These are phyloP conservation scores for Epizoanthus illoricatus DNA, from an alignment of 92 coral and sea anemone species.

Conservation along the genomic window DNA sequence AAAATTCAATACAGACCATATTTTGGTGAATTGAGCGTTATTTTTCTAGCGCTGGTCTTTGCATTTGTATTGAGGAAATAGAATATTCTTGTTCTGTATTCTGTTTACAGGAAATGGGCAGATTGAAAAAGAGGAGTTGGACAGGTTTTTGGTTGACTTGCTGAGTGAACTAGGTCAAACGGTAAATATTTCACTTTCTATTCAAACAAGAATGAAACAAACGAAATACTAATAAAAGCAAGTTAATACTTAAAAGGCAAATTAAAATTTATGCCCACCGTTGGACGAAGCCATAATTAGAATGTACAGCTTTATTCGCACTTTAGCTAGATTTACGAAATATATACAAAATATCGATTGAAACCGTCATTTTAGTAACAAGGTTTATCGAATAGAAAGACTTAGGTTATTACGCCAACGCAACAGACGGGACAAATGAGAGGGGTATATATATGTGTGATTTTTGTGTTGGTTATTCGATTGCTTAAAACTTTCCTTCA, in stretches of 20 bases:
- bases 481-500: too few relatives aligned
- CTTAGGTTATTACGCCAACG: too few relatives aligned
- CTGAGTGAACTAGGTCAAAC: conserved; percentile 23
- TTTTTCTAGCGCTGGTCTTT: background rate
- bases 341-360: too few relatives aligned
- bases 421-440: too few relatives aligned
- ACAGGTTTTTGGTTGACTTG: conserved; percentile 28
- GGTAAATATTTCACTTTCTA: background rate
- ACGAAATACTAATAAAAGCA: background rate
- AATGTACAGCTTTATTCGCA: background rate
- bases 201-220: background rate
- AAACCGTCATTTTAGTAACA: too few relatives aligned
- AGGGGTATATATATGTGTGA: too few relatives aligned
- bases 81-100: background rate
- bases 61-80: background rate
- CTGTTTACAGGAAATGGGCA: conserved; percentile 29
- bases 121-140: conserved; percentile 23
- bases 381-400: too few relatives aligned
- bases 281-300: conserved; percentile 15
- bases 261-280: conserved; percentile 14
- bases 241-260: conserved; percentile 3
- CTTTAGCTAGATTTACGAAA: background rate
- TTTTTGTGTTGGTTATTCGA: too few relatives aligned
- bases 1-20: background rate
- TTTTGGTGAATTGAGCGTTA: background rate